Conservation (phyloP, 2,797 vertebrate genomes). For the Clangula hyemalis region DNA sequence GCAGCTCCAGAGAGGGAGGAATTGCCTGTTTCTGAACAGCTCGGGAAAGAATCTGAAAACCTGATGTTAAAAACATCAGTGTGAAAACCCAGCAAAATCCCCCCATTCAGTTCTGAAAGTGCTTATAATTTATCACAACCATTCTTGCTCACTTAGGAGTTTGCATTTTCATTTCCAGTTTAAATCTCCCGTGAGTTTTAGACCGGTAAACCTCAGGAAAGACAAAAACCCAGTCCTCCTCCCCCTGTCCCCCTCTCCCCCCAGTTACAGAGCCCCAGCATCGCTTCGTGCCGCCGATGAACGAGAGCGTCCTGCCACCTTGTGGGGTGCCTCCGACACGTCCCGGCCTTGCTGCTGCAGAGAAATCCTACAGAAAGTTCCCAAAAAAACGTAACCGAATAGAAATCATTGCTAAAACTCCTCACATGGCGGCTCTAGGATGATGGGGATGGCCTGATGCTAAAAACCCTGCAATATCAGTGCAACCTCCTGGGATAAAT, state of each 20-base stretch:
- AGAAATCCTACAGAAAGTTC: background rate
- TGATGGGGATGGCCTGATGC: fast-evolving
- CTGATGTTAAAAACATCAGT: too few relatives aligned
- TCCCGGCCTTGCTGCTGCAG: background rate
- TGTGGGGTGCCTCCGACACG: background rate
- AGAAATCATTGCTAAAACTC: fast-evolving
- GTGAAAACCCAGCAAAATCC: background rate
- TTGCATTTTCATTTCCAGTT: background rate
- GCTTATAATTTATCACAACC: fast-evolving
- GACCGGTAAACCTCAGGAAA: background rate
- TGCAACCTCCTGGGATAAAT: background rate
- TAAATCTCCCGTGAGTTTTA: background rate
- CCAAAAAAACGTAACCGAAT: fast-evolving
- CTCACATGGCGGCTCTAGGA: fast-evolving
- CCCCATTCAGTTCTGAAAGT: background rate
- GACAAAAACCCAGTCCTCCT: too few relatives aligned
- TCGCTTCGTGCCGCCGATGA: too few relatives aligned
- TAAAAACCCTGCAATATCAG: background rate
- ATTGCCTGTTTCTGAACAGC: background rate
- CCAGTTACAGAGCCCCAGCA: too few relatives aligned
- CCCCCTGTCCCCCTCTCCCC: too few relatives aligned
- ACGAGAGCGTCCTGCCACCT: slow-evolving; percentile 55
- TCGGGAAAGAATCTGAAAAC: background rate
- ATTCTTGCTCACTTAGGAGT: background rate
- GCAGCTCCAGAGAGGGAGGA: background rate